Percentiles rank a stretch among this genome's conserved stretches.
These are phyloP conservation scores for Anguilla marmorata DNA, from an alignment of 2,797 vertebrate species.

Conservation along the genomic window DNA sequence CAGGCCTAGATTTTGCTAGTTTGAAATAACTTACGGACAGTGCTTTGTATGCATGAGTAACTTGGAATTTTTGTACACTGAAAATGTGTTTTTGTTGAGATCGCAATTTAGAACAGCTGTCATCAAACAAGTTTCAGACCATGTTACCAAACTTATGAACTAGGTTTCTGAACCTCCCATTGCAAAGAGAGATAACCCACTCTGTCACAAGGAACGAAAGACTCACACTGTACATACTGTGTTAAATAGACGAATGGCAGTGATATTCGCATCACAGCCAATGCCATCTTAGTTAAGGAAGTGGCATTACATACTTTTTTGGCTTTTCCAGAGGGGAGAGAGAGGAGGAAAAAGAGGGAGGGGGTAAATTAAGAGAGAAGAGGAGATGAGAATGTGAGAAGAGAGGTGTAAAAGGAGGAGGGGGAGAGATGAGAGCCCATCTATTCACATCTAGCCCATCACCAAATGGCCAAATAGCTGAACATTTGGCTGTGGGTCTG, in stretches of 20 bases:
- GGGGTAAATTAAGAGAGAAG: neutral
- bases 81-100: too few species aligned
- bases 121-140: neutral
- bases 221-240: neutral
- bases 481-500: neutral
- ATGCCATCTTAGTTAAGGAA: neutral
- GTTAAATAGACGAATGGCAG: neutral
- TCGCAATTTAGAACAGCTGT: neutral
- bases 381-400: neutral
- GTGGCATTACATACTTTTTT: slow-evolving; percentile 27
- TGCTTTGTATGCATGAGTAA: too few species aligned
- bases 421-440: neutral
- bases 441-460: neutral
- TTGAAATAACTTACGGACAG: too few species aligned
- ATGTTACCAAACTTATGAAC: neutral
- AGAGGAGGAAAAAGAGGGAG: neutral
- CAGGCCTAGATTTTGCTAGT: too few species aligned
- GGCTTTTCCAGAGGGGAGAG: slow-evolving; percentile 20
- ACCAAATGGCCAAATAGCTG: neutral
- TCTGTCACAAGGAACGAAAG: neutral
- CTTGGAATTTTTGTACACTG: too few species aligned
- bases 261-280: neutral
- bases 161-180: neutral
- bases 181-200: neutral
- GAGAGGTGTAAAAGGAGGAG: neutral